These are phyloP conservation scores for Hemichromis elongatus DNA, from an alignment of 2,113 vertebrate species.

Conservation along the genomic window DNA sequence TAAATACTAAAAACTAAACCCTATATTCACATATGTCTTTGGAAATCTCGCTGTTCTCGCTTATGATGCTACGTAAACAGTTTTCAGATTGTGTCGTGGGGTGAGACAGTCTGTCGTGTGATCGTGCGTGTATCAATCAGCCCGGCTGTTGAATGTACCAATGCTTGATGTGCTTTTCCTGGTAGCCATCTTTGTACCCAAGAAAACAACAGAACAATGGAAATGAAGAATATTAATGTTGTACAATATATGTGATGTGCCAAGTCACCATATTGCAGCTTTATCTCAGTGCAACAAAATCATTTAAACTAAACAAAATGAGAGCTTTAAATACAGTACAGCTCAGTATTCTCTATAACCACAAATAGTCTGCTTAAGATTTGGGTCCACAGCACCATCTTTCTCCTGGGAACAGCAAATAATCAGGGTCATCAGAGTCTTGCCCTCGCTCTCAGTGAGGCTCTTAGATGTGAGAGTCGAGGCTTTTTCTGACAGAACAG, in stretches of 20 bases:
- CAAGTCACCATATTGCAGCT: constrained; percentile 15
- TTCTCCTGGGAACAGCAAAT: neutral
- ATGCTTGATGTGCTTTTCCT: neutral
- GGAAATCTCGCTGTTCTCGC: neutral
- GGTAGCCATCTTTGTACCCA: neutral
- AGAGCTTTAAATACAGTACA: neutral
- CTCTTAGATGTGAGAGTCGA: neutral
- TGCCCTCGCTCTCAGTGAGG: neutral
- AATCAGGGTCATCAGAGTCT: constrained; percentile 8
- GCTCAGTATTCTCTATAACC: neutral
- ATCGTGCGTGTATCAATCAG: constrained; percentile 13
- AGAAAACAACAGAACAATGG: neutral
- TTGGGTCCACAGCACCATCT: neutral
- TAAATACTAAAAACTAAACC: constrained; percentile 2
- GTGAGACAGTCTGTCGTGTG: too few relatives aligned
- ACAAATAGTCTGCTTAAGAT: neutral
- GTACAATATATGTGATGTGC: neutral
- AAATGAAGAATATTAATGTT: neutral
- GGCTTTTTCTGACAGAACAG: neutral
- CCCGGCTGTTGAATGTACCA: neutral
- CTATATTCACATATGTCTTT: neutral
- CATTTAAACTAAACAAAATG: neutral
- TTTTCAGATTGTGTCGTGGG: neutral
- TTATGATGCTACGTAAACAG: neutral
- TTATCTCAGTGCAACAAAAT: constrained; percentile 9